Conservation (phyloP, 2,797 vertebrate species). For the Trematomus bernacchii region DNA sequence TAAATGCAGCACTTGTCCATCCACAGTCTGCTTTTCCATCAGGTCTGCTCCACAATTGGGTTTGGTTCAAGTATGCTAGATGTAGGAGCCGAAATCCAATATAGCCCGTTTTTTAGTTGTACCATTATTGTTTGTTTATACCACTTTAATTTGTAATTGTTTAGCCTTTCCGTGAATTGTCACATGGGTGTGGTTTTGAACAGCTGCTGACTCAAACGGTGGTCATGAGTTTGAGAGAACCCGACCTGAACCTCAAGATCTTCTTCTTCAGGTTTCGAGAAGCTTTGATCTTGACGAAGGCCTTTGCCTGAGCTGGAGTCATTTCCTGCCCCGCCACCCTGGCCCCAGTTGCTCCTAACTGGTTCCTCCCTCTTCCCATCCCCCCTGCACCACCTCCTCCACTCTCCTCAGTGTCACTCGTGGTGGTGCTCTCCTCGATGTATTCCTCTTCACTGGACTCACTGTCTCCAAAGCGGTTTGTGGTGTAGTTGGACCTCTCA, state of each 20-base stretch:
- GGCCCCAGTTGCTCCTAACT: constrained; percentile 10
- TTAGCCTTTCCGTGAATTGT: no score
- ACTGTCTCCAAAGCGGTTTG: constrained; percentile 95
- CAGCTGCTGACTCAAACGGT: constrained; percentile 85
- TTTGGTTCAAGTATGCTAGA: not conserved
- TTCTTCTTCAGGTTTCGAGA: constrained; percentile 98
- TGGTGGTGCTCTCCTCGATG: constrained; percentile 88
- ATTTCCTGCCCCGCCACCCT: constrained; percentile 72
- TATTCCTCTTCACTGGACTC: constrained; percentile 92
- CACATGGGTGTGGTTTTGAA: no score
- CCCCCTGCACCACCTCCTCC: constrained; percentile 79
- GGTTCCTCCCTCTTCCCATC: constrained; percentile 69
- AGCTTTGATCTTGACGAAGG: constrained; percentile 95
- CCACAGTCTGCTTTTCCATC: no score
- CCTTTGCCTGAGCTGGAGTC: constrained; percentile 84
- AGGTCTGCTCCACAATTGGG: not conserved
- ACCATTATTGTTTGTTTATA: no score
- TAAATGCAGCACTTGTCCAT: not conserved
- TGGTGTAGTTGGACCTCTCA: constrained; percentile 93
- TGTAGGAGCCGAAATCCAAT: no score
- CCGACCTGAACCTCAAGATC: constrained; percentile 93
- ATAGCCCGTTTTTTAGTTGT: no score
- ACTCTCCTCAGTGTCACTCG: constrained; percentile 91
- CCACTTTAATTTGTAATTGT: no score
- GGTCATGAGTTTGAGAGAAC: constrained; percentile 95